Conservation (phyloP, 2,888 invertebrate species). For the Nomada ferruginata region DNA sequence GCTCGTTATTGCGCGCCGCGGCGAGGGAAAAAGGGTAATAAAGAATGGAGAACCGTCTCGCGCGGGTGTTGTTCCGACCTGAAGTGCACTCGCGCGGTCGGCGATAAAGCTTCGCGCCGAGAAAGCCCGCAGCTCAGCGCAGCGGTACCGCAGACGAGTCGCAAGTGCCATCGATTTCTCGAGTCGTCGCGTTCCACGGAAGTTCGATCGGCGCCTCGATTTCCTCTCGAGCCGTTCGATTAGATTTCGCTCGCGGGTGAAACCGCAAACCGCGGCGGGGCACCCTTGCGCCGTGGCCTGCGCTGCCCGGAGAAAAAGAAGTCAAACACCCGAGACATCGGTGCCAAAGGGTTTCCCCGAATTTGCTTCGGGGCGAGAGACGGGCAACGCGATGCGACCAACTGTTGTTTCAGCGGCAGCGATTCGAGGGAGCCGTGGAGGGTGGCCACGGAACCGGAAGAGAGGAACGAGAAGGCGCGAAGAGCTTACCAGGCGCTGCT, state of each 20-base stretch:
- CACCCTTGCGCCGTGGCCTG: neutral
- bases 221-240: too few relatives aligned
- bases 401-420: slow-evolving; percentile 74
- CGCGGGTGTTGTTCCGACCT: neutral
- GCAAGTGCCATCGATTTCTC: too few relatives aligned
- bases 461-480: slow-evolving; percentile 92
- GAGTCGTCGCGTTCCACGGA: too few relatives aligned
- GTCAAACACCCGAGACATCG: too few relatives aligned
- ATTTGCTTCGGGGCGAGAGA: neutral
- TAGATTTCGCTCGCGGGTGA: too few relatives aligned
- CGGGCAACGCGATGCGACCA: neutral
- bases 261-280: neutral
- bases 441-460: slow-evolving; percentile 90
- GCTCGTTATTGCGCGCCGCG: too few relatives aligned
- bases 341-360: too few relatives aligned
- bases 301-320: too few relatives aligned
- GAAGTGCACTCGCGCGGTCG: neutral
- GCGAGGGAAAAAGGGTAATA: neutral
- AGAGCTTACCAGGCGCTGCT: slow-evolving; percentile 94
- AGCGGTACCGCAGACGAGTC: too few relatives aligned
- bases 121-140: too few relatives aligned
- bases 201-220: too few relatives aligned
- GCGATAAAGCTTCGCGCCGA: too few relatives aligned
- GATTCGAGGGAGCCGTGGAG: slow-evolving; percentile 92
- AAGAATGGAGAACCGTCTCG: neutral